phyloP scores from a whole-genome alignment of 2,888 invertebrate genomes.

The Plusia festucae region DNA sequence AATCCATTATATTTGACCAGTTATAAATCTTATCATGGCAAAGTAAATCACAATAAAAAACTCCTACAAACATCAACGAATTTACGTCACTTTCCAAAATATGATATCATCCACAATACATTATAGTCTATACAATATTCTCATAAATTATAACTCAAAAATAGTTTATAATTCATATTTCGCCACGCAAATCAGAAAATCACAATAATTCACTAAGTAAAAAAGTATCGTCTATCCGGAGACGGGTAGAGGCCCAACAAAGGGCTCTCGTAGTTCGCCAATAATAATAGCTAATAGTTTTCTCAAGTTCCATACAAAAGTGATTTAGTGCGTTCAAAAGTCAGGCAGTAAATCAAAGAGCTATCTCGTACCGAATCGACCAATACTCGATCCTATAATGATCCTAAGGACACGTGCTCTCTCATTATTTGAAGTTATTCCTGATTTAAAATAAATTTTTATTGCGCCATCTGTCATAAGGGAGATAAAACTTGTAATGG shows the following conservation, averaged over 20 bases:
- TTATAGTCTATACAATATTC: conserved; percentile 54
- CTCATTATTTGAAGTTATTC: conserved; percentile 84
- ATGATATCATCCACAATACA: conserved; percentile 64
- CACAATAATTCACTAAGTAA: conserved; percentile 72
- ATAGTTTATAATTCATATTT: conserved; percentile 73
- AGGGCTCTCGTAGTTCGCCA: conserved; percentile 79
- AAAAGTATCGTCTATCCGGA: conserved; percentile 71
- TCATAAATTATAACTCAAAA: conserved; percentile 66
- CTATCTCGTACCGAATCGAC: conserved; percentile 76
- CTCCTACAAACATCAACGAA: conserved; percentile 32
- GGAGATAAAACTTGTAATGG: conserved; percentile 83
- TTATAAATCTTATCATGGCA: conserved; percentile 47
- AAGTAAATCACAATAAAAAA: conserved; percentile 29
- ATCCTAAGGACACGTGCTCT: conserved; percentile 82
- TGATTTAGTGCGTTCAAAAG: conserved; percentile 87
- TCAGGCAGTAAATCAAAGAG: conserved; percentile 85
- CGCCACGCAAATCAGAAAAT: conserved; percentile 79
- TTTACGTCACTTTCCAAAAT: conserved; percentile 58
- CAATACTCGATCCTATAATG: conserved; percentile 76
- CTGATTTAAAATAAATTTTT: conserved; percentile 87
- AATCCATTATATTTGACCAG: conserved; percentile 21
- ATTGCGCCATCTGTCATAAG: conserved; percentile 86
- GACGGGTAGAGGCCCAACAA: conserved; percentile 74
- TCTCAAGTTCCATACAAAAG: conserved; percentile 86
- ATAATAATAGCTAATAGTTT: conserved; percentile 88